Base-by-base conservation (phyloP, 1,140 invertebrate species). In the Ctenoplectra terminalis region DNA sequence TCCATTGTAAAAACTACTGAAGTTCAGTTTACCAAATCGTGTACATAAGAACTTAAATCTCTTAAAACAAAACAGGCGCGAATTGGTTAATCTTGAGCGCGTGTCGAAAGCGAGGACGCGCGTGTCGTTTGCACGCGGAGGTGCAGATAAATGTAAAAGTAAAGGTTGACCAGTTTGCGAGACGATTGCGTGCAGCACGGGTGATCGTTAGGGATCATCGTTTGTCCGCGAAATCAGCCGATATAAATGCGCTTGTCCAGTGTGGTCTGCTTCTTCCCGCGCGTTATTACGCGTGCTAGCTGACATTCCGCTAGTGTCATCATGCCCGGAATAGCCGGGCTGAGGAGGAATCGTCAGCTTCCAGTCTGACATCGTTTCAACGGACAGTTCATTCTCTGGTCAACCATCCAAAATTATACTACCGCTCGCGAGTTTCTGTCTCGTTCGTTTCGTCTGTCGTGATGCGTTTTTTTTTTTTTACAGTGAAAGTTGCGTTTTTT, bases 191-290 rank as follows among this genome's bases (percentile, higher is more conserved):
- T 77, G 83, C 61, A 7, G 46, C 66, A 73, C 61, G 37, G 43
- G 66, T 50, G 76, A 85, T 84, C 71, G 13, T 56, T 48, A 26
- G 58, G 26, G 63, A 83, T 81, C 34, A 43, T 67, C 64, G 60
- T 78, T 76, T 67, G 54, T 34, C 52, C 23, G 31, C 43, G 60
- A 61, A 70, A 74, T 78, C 50, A 58, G 23, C 48, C 50, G 72
- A 87, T 83, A 76, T 71, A 67, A 83, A 76, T n/a, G 70, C 63
- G 66, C 37, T n/a, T 56, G 31, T 23, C 63, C 50, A 69, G 70
- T 43, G 43, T 20, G 29, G 46, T 58, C 43, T 40, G 31, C 23
- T 67, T 15, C 34, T 37, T 60, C 50, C 5, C 20, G 43, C 20
- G 34, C 9, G 48, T 75, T 84, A 81, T 81, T 76, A 67, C 63